These are phyloP conservation scores for Hypsopygia costalis DNA, from an alignment of 2,888 invertebrate genomes.

Conservation along the genomic window DNA sequence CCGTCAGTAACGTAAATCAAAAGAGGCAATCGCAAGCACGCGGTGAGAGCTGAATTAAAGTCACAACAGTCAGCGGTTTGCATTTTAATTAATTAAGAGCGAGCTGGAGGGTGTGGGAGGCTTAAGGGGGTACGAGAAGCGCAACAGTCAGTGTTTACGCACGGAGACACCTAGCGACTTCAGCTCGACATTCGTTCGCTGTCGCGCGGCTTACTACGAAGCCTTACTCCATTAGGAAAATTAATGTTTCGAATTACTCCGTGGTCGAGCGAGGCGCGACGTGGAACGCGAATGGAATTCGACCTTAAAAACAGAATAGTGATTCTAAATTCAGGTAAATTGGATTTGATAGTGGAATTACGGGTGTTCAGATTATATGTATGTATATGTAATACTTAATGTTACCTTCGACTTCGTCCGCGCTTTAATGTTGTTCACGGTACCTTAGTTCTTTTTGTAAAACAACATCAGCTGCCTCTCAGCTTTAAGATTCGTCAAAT, in stretches of 20 bases:
- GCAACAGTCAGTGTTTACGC: slow-evolving; percentile 66
- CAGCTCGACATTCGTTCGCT: slow-evolving; percentile 45
- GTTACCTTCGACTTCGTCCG: too few species aligned
- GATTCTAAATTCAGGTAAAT: slow-evolving; percentile 12
- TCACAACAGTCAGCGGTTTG: slow-evolving; percentile 61
- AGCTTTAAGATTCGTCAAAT: too few species aligned
- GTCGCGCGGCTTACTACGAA: slow-evolving; percentile 56
- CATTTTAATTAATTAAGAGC: slow-evolving; percentile 75
- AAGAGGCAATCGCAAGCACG: slow-evolving; percentile 47
- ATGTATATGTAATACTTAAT: too few species aligned
- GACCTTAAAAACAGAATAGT: slow-evolving; percentile 35
- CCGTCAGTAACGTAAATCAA: slow-evolving; percentile 32
- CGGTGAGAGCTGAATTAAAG: slow-evolving; percentile 42
- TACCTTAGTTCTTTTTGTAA: too few species aligned
- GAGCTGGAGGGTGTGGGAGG: slow-evolving; percentile 29
- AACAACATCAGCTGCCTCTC: too few species aligned
- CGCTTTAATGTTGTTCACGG: too few species aligned
- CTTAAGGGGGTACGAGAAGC: slow-evolving; percentile 25
- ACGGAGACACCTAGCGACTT: slow-evolving; percentile 58
- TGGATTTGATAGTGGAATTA: too few species aligned
- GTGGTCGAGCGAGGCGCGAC: slow-evolving; percentile 27
- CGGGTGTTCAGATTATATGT: too few species aligned
- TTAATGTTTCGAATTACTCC: slow-evolving; percentile 78
- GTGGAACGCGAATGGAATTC: slow-evolving; percentile 21
- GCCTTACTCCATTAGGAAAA: slow-evolving; percentile 79